These are phyloP conservation scores for Hartigia nigra DNA, from an alignment of 2,888 invertebrate species.

Conservation along the genomic window DNA sequence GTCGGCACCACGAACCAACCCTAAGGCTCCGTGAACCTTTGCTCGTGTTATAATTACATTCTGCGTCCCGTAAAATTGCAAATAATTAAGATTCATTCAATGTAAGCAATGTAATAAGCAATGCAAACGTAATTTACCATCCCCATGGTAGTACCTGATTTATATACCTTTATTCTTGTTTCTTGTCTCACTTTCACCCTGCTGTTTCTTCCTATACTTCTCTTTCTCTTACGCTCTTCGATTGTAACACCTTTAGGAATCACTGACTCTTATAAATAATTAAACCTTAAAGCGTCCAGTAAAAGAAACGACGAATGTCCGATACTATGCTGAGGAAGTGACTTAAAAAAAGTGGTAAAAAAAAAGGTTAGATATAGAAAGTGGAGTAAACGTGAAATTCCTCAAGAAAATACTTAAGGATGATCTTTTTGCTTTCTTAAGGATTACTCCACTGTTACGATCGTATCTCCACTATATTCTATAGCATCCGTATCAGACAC, in stretches of 20 bases:
- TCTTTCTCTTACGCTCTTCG: background rate
- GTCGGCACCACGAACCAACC: conserved; percentile 47
- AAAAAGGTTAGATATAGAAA: background rate
- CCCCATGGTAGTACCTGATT: conserved; percentile 13
- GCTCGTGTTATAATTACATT: conserved; percentile 60
- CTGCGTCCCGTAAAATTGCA: conserved; percentile 57
- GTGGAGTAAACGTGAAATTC: background rate
- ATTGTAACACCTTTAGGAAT: background rate
- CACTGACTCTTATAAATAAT: background rate
- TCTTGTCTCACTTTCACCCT: background rate
- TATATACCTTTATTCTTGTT: background rate
- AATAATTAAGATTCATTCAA: conserved; percentile 61
- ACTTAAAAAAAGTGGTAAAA: background rate
- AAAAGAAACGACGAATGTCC: background rate
- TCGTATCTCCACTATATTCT: background rate
- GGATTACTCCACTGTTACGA: conserved; percentile 20
- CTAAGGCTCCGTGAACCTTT: conserved; percentile 49
- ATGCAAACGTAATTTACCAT: conserved; percentile 44
- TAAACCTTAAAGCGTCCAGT: background rate
- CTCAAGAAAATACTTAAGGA: background rate
- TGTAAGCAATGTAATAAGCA: conserved; percentile 45
- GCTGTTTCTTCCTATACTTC: background rate
- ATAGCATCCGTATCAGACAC: background rate
- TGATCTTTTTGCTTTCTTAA: background rate
- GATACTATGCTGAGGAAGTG: background rate